A percentile compares a stretch with the other conserved stretches of the same genome.
Conservation (phyloP, 1,140 invertebrate genomes). For the Drosophila oshimai region DNA sequence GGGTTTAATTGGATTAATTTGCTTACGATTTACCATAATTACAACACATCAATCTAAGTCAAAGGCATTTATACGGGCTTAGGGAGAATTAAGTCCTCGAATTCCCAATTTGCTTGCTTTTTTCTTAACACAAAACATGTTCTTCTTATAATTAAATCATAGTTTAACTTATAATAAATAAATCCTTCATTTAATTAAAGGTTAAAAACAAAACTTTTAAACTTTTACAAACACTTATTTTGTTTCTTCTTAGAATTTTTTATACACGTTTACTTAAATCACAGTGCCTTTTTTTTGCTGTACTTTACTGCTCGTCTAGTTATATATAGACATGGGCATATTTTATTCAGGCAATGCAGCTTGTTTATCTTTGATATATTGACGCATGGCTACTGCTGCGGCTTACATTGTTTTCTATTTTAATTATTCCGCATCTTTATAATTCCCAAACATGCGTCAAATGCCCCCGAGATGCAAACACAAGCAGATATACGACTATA, state of each 20-base stretch:
- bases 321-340: conserved; percentile 11
- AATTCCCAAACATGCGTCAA: conserved; percentile 47
- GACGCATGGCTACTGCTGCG: conserved; percentile 23
- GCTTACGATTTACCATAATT: too few relatives aligned
- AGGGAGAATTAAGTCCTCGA: too few relatives aligned
- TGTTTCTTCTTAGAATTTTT: too few relatives aligned
- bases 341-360: conserved; percentile 17
- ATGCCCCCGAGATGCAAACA: conserved; percentile 30
- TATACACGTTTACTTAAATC: too few relatives aligned
- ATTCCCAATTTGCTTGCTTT: neutral
- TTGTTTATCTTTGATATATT: conserved; percentile 24
- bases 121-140: too few relatives aligned
- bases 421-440: conserved; percentile 42
- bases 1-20: neutral
- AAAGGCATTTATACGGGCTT: too few relatives aligned
- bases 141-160: too few relatives aligned
- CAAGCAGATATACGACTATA: neutral
- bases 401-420: conserved; percentile 17
- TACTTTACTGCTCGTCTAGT: conserved; percentile 20
- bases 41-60: too few relatives aligned
- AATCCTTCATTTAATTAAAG: too few relatives aligned
- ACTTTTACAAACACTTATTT: too few relatives aligned
- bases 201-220: too few relatives aligned
- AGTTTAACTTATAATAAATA: too few relatives aligned
- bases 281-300: neutral